Evolutionary conservation across 2,888 invertebrate genomes (phyloP), one percentile per base, ranked within the genome.

Genomic region (Portevinia maculata): DNA sequence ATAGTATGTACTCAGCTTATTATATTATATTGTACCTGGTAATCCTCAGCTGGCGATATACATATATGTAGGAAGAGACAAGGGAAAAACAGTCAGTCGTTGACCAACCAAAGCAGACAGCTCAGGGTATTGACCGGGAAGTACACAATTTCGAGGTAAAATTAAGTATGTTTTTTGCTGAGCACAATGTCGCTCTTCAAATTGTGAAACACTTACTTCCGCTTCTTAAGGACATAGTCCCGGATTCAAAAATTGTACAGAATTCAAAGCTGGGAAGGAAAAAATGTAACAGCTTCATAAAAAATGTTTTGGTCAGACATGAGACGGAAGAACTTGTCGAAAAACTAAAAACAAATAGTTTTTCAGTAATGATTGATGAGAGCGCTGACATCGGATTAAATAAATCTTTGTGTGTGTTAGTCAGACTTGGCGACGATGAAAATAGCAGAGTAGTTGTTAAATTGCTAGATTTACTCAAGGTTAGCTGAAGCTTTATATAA

Each of bases 281-380:
- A 55, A 48, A 69, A 32, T 67, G 34, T 46, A 55, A 53, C n/a
- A 44, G 32, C 32, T 32, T 67, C 7, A 67, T 65, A 17, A 65
- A 65, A 52, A 65, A 53, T 67, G 44, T 67, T 24, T 21, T 55
- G 41, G 34, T 53, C 4, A 34, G 28, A 13, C n/a, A 28, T 28
- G 19, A 44, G 3, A 67, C 44, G 1, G 24, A 44, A 39, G 34
- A 46, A 6, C 21, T 67, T 3, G 13, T 53, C 5, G 24, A 5
- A 3, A 24, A 24, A 24, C 24, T 24, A 24, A 24, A 24, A 24
- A 24, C 5, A 24, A 24, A 24, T 24, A 2, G 3, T 3, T 24
- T 24, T 24, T 24, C 24, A 13, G 21, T 44, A 9, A 65, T 65
- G 44, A 53, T 53, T n/a, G 65, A 53, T 37, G 53, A 65, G 7